Evolutionary conservation across 30 jellyfish, hydroid and myxozoan genomes (phyloP).

Genomic region (Calvadosia cruxmelitensis): DNA sequence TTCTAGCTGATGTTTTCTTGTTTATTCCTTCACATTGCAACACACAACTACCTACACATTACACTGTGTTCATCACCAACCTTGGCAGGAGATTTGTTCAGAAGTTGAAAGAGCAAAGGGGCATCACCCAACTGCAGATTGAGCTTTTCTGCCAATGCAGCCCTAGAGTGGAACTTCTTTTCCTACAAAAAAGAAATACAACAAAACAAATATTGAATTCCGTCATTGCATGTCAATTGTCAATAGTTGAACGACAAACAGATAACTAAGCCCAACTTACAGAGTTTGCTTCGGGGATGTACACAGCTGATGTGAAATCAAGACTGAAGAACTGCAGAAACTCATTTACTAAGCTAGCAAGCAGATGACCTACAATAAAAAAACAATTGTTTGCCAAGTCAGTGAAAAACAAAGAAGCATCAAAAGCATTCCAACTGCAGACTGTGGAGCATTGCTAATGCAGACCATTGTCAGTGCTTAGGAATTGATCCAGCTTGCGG

Average conservation of each 20-base stretch:
- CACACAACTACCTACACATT: no score
- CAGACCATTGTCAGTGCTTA: constrained; percentile 66
- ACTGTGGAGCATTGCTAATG: no score
- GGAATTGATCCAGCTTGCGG: constrained; percentile 29
- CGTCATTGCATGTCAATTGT: no score
- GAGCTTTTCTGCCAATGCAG: constrained; percentile 1
- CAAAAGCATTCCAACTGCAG: no score
- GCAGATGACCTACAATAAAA: constrained; percentile 30
- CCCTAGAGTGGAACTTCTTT: constrained; percentile 11
- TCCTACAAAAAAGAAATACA: constrained; percentile 1
- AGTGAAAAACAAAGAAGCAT: no score
- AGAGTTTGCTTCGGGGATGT: constrained; percentile 59
- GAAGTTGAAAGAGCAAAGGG: constrained; percentile 15
- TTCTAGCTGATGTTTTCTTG: no score
- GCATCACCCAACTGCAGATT: background rate
- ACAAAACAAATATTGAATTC: background rate
- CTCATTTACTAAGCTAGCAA: constrained; percentile 55
- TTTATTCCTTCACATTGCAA: no score
- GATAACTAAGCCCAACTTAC: constrained; percentile 63
- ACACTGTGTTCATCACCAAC: no score
- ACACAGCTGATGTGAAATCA: constrained; percentile 88
- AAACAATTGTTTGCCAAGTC: background rate
- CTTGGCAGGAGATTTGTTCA: no score
- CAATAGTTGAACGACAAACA: no score
- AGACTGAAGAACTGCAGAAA: constrained; percentile 50